These are phyloP conservation scores for Mungos mungo DNA, from an alignment of 2,113 vertebrate species.

Conservation along the genomic window DNA sequence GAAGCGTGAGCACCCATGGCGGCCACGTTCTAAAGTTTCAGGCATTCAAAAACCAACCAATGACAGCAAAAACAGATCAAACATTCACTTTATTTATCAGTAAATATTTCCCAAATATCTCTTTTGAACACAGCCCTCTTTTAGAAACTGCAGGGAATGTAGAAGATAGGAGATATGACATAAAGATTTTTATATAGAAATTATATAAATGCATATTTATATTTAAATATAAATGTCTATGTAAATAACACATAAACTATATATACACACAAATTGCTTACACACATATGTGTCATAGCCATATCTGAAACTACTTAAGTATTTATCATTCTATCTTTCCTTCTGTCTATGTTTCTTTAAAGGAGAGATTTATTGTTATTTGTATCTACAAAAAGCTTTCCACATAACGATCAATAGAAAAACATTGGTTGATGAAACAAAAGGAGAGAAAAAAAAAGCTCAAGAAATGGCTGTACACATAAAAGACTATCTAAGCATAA, in stretches of 20 bases:
- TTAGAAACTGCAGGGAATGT: background rate
- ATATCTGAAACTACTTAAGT: background rate
- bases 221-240: background rate
- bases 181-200: background rate
- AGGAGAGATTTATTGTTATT: background rate
- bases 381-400: background rate
- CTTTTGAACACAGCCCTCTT: background rate
- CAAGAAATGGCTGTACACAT: background rate
- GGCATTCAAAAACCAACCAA: background rate
- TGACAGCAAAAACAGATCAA: background rate
- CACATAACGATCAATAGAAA: background rate
- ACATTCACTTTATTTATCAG: background rate
- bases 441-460: background rate
- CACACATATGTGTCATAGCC: background rate
- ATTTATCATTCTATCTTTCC: background rate
- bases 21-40: background rate
- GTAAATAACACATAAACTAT: background rate
- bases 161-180: background rate
- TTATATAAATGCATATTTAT: background rate
- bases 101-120: background rate
- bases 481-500: background rate
- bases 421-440: background rate
- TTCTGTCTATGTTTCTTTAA: background rate
- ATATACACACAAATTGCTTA: background rate
- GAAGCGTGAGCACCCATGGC: background rate